A percentile compares a stretch with the other conserved stretches of the same genome.
Evolutionary conservation across 2,888 invertebrate species (phyloP).

Genomic region (Pseudococcus longispinus): DNA sequence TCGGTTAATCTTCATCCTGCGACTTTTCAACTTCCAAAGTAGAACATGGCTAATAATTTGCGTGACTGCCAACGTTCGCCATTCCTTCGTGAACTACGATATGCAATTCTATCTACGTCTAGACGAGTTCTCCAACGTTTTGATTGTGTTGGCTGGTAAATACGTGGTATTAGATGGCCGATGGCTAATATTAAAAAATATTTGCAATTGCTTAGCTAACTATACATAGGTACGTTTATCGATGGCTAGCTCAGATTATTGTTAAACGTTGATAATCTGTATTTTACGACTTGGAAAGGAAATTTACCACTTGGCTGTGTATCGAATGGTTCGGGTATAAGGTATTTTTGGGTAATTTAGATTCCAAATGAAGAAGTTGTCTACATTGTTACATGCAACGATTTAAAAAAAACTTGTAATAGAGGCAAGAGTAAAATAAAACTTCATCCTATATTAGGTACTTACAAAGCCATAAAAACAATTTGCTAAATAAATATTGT

Average conservation of each 20-base stretch:
- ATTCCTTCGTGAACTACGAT: not conserved
- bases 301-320: not conserved
- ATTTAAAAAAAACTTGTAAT: not conserved
- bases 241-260: not conserved
- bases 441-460: not conserved
- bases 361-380: not conserved
- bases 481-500: constrained; percentile 35
- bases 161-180: not conserved
- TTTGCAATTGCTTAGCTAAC: not conserved
- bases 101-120: not conserved
- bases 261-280: not conserved
- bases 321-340: not conserved
- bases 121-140: not conserved
- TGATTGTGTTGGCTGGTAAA: not conserved
- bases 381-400: not conserved
- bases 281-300: not conserved
- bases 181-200: not conserved
- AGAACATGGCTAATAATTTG: not conserved
- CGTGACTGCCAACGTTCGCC: not conserved
- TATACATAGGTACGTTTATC: no score
- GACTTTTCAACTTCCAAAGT: not conserved
- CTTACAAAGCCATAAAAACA: constrained; percentile 11
- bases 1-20: no score
- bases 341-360: not conserved
- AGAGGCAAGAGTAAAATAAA: not conserved